Conservation (phyloP, 1,140 invertebrate genomes). For the Papilio helenus region DNA sequence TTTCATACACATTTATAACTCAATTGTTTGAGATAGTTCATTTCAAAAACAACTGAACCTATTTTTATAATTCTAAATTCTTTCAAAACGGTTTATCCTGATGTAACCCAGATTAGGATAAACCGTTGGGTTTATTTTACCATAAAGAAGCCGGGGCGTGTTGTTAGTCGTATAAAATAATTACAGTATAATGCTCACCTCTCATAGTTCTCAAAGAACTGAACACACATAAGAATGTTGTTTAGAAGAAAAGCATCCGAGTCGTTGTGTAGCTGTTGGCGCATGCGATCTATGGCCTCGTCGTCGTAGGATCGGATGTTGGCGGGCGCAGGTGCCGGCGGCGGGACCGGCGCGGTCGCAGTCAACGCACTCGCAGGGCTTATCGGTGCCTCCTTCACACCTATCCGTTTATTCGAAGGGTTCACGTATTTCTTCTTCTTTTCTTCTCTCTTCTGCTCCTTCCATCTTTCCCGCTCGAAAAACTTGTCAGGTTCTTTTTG, state of each 20-base stretch:
- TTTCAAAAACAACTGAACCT: too few relatives aligned
- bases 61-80: too few relatives aligned
- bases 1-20: too few relatives aligned
- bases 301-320: conserved; percentile 76
- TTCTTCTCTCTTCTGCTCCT: conserved; percentile 71
- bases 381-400: conserved; percentile 56
- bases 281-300: conserved; percentile 80
- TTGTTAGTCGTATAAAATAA: neutral
- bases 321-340: conserved; percentile 51
- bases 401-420: conserved; percentile 56
- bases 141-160: neutral
- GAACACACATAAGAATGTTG: conserved; percentile 88
- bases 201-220: conserved; percentile 91
- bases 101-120: too few relatives aligned
- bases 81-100: too few relatives aligned
- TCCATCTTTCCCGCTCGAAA: conserved; percentile 72
- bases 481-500: conserved; percentile 75
- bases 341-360: conserved; percentile 39
- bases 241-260: conserved; percentile 89
- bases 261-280: conserved; percentile 84
- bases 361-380: conserved; percentile 42
- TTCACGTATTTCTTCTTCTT: conserved; percentile 62
- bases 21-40: too few relatives aligned
- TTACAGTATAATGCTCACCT: conserved; percentile 77
- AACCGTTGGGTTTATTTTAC: neutral